A percentile compares a stretch with the other conserved stretches of the same genome.
These are phyloP conservation scores for Euleptes europaea DNA, from an alignment of 2,113 vertebrate genomes.

Conservation along the genomic window DNA sequence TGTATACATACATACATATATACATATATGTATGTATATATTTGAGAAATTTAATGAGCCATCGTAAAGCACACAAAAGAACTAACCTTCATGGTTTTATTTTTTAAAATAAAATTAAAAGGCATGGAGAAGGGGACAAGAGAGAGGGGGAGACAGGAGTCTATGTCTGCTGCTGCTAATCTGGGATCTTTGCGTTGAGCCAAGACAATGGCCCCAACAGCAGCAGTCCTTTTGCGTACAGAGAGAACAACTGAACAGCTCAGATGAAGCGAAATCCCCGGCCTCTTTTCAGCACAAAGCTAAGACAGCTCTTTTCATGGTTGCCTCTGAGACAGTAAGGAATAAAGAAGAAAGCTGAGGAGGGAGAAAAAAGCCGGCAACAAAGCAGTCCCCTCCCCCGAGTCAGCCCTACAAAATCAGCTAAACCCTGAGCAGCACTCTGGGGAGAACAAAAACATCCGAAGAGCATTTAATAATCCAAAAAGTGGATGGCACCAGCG, in stretches of 20 bases:
- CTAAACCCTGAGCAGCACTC: not conserved
- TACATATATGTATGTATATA: not conserved
- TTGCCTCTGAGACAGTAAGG: not conserved
- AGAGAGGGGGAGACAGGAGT: not conserved
- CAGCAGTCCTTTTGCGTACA: conserved; percentile 8
- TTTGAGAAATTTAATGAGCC: not conserved
- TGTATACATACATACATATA: no score
- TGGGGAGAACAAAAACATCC: not conserved
- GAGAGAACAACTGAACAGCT: not conserved
- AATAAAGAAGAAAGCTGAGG: not conserved
- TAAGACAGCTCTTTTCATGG: not conserved
- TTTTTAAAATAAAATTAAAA: not conserved
- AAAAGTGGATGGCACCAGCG: not conserved
- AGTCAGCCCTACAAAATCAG: not conserved
- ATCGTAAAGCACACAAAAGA: not conserved
- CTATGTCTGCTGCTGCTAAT: not conserved
- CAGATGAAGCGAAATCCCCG: not conserved
- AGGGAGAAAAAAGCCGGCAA: not conserved
- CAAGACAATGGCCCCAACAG: not conserved
- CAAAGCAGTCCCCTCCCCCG: not conserved
- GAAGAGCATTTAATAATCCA: not conserved
- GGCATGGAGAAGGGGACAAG: not conserved
- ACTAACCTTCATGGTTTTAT: not conserved
- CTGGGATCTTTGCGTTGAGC: not conserved
- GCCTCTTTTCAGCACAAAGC: conserved; percentile 4